Conservation (phyloP, 2,888 invertebrate species). For the Megalurothrips usitatus region DNA sequence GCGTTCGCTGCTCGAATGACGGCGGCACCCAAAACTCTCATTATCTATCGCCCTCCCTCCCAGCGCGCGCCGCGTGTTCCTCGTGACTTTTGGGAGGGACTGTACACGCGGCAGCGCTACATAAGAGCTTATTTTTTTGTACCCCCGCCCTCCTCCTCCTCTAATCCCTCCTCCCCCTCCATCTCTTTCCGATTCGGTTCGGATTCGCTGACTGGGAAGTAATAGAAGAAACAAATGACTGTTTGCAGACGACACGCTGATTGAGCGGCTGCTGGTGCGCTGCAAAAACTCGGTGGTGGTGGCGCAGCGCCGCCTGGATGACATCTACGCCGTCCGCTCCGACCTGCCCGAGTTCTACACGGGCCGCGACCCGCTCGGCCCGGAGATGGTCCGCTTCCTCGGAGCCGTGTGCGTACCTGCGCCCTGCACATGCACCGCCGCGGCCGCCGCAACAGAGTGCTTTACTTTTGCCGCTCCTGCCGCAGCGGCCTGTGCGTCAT, state of each 20-base stretch:
- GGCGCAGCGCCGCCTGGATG: constrained; percentile 13
- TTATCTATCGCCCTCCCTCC: not conserved
- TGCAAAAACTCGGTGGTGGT: constrained; percentile 22
- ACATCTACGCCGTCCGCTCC: constrained; percentile 13
- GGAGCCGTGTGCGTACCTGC: not conserved
- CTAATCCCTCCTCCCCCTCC: too few relatives aligned
- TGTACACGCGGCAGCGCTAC: not conserved
- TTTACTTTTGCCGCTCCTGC: too few relatives aligned
- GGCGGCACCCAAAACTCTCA: not conserved
- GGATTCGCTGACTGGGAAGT: constrained; percentile 29
- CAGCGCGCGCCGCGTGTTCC: not conserved
- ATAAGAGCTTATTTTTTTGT: not conserved
- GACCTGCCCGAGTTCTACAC: constrained; percentile 2
- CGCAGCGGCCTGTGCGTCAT: constrained; percentile 8
- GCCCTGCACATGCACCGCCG: too few relatives aligned
- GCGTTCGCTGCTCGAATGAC: not conserved
- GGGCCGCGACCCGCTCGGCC: not conserved
- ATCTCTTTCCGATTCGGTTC: constrained; percentile 7
- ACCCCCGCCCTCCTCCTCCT: too few relatives aligned
- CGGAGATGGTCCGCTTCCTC: not conserved
- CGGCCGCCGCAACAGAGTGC: too few relatives aligned
- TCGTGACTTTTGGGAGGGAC: not conserved
- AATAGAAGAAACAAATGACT: too few relatives aligned
- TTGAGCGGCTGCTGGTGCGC: constrained; percentile 1
- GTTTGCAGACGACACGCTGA: constrained; percentile 37